These are phyloP conservation scores for Tiliacea aurago DNA, from an alignment of 2,888 invertebrate species.

Conservation along the genomic window DNA sequence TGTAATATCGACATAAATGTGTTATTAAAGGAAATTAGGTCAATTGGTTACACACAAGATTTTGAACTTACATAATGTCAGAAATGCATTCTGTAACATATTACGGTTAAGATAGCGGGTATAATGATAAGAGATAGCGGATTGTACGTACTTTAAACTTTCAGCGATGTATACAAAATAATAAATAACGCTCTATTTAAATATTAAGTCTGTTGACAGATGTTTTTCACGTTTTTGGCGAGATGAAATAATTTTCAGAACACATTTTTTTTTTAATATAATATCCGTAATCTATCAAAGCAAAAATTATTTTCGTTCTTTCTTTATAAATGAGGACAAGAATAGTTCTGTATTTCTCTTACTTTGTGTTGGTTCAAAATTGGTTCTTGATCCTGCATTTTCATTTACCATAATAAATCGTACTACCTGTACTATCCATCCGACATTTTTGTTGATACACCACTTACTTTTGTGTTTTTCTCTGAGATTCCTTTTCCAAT, in stretches of 20 bases:
- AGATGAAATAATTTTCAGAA: neutral
- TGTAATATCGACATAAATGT: constrained; percentile 55
- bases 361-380: neutral
- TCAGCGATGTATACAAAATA: neutral
- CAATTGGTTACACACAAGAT: constrained; percentile 72
- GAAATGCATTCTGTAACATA: constrained; percentile 67
- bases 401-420: neutral
- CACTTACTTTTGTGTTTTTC: neutral
- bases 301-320: neutral
- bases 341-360: neutral
- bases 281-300: accelerated
- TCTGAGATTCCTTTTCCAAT: neutral
- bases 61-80: constrained; percentile 70
- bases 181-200: neutral
- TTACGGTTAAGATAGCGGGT: constrained; percentile 23
- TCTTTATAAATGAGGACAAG: neutral
- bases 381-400: neutral
- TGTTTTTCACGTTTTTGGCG: neutral
- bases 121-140: constrained; percentile 45
- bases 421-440: neutral
- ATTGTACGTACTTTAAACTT: neutral
- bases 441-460: too few relatives aligned
- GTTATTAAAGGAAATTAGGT: constrained; percentile 71
- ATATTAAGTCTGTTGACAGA: neutral
- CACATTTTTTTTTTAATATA: neutral